Evolutionary conservation across 2,113 vertebrate genomes (phyloP), one percentile per base, ranked within the genome.

Genomic region (Phrynocephalus versicolor): DNA sequence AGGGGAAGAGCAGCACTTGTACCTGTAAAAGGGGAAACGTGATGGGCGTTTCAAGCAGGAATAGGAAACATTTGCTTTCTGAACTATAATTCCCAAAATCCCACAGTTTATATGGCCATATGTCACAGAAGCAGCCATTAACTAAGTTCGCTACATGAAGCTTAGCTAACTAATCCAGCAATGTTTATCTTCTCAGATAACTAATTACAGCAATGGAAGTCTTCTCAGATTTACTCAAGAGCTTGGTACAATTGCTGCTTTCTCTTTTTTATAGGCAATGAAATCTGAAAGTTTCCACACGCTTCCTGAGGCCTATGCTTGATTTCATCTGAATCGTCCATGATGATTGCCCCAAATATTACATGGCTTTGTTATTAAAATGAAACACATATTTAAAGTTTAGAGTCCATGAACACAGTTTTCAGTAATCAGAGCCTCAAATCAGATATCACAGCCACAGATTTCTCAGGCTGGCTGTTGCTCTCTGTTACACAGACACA

Each of bases 381-480:
- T 93, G 91, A 94, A 93, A 89, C 3, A 19, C 25, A 85, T 69
- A 85, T 90, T 91, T 94, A 92, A n/a, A 89, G 92, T 83, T 89
- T 89, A 89, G 74, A 85, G 94, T 91, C 89, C 12, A 16, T 75
- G 84, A 87, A 84, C 64, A 87, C 64, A 2, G 87, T 84, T 86
- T 86, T 90, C 86, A 94, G 86, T 91, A 93, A 91, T 74, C 92
- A 77, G 74, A 57, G 51, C 30, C 30, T 85, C 87, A 93, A 93
- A 94, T 86, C 90, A 85, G 88, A 64, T 64, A 64, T 2, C 16
- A n/a, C 57, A 13, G 55, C 25, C 35, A 41, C 15, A 27, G 45
- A 77, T 19, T 74, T 45, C n/a, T 8, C 57, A 74, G 71, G 30
- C 9, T 18, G 55, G 19, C 12, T 70, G 41, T 23, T 81, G 79